Evolutionary conservation across 2,888 invertebrate genomes (phyloP).

Genomic region (Eupithecia subumbrata): DNA sequence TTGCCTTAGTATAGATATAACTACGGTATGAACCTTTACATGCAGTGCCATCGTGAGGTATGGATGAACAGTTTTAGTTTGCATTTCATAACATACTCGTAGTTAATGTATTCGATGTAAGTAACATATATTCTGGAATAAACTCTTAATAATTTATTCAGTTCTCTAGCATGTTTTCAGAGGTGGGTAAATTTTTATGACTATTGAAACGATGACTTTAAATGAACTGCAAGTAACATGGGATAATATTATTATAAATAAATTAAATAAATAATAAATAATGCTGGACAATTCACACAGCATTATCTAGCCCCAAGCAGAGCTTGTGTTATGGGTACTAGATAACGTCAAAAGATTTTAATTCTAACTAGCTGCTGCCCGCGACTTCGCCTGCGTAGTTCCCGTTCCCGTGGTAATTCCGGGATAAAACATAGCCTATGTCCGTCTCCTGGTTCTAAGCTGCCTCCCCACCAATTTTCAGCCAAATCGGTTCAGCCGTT

Average conservation of each 20-base stretch:
- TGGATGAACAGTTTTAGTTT: slow-evolving; percentile 57
- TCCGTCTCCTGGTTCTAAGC: no score
- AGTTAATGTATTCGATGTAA: background rate
- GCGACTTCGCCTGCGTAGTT: no score
- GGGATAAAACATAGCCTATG: no score
- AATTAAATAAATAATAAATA: no score
- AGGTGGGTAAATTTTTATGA: background rate
- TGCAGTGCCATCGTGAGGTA: slow-evolving; percentile 84
- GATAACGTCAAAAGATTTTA: no score
- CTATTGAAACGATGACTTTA: background rate
- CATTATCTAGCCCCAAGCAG: no score
- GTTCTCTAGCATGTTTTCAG: background rate
- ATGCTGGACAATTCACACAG: no score
- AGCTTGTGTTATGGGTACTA: no score
- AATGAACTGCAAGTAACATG: background rate
- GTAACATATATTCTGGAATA: background rate
- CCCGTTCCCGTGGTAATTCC: no score
- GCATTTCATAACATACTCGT: slow-evolving; percentile 2
- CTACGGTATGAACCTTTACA: slow-evolving; percentile 78
- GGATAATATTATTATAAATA: background rate
- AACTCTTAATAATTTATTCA: background rate
- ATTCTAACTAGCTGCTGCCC: no score
- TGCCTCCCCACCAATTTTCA: no score
- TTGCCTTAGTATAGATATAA: slow-evolving; percentile 76
- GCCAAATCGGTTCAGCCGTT: no score